Conservation (phyloP, 2,888 invertebrate genomes). For the Pollenia angustigena region DNA sequence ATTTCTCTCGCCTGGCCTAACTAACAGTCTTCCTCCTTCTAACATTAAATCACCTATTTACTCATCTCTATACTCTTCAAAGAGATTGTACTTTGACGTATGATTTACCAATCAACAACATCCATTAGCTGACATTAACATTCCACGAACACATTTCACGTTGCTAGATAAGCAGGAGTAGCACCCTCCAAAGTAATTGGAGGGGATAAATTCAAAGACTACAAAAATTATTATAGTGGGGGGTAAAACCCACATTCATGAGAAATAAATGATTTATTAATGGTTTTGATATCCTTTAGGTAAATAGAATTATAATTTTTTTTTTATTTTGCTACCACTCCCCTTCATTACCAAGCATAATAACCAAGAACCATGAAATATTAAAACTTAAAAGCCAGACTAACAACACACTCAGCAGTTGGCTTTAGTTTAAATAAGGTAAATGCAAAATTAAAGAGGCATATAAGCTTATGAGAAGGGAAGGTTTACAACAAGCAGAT, state of each 20-base stretch:
- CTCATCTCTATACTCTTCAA: background rate
- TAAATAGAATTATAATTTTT: slow-evolving; percentile 42
- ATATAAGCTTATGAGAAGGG: too few species aligned
- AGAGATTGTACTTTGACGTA: slow-evolving; percentile 13
- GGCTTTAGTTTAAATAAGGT: slow-evolving; percentile 6
- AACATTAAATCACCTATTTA: slow-evolving; percentile 10
- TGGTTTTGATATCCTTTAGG: slow-evolving; percentile 62
- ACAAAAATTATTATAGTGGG: background rate
- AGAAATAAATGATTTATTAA: slow-evolving; percentile 66
- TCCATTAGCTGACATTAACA: slow-evolving; percentile 53
- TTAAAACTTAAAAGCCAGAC: background rate
- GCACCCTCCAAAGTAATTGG: background rate
- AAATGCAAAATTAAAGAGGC: slow-evolving; percentile 25
- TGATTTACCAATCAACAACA: slow-evolving; percentile 55
- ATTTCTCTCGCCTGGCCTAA: background rate
- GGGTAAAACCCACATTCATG: slow-evolving; percentile 24
- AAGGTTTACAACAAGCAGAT: too few species aligned
- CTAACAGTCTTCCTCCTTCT: background rate
- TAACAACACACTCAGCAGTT: background rate
- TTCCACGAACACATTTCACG: slow-evolving; percentile 15
- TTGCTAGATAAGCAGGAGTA: slow-evolving; percentile 5
- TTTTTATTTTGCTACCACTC: slow-evolving; percentile 14
- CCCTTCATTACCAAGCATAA: background rate
- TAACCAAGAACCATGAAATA: slow-evolving; percentile 33
- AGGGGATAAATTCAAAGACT: background rate